These are phyloP conservation scores for Synergus itoensis DNA, from an alignment of 2,888 invertebrate species.

Conservation along the genomic window DNA sequence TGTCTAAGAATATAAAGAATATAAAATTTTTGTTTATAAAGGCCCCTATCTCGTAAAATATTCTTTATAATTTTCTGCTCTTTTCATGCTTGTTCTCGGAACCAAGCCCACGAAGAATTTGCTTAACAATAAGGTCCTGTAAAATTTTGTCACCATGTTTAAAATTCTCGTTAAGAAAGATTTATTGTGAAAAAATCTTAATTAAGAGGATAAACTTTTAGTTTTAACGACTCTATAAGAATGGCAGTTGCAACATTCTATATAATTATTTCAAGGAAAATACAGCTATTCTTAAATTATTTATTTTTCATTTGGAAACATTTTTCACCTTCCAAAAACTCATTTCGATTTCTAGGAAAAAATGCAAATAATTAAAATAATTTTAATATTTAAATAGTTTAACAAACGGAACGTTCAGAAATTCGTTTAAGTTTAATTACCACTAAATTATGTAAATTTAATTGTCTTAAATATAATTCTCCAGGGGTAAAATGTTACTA, in stretches of 20 bases:
- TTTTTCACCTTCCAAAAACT: neutral
- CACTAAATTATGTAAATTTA: neutral
- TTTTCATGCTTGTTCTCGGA: conserved; percentile 30
- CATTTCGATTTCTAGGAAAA: neutral
- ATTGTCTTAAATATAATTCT: neutral
- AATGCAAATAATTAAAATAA: neutral
- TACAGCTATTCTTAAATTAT: too few species aligned
- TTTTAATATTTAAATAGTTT: neutral
- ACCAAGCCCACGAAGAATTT: conserved; percentile 4
- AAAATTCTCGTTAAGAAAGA: neutral
- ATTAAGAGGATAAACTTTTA: neutral
- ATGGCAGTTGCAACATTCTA: too few species aligned
- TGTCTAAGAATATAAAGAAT: neutral
- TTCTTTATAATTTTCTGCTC: conserved; percentile 25
- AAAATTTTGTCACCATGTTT: conserved; percentile 12
- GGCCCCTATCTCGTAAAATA: conserved; percentile 40
- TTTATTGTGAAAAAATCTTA: neutral
- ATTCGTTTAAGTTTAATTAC: neutral
- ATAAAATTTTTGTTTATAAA: conserved; percentile 34
- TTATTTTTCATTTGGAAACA: neutral
- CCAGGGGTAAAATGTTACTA: neutral
- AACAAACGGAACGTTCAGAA: neutral
- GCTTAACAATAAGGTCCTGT: conserved; percentile 24
- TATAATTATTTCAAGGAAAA: too few species aligned
- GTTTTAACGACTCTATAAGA: neutral